phyloP scores from a whole-genome alignment of 1,140 invertebrate species.

The Spodoptera litura region DNA sequence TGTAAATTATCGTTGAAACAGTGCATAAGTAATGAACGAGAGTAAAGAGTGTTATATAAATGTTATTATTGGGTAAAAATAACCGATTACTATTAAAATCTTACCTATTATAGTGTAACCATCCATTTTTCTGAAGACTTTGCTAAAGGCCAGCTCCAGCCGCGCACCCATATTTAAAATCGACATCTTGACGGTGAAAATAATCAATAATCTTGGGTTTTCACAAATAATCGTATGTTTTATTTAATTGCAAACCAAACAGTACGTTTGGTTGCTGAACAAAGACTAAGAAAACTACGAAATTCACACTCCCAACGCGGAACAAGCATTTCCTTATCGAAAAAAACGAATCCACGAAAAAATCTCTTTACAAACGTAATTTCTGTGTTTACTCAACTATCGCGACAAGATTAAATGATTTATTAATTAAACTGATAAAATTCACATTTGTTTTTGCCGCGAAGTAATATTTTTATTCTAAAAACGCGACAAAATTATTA shows the following conservation, averaged over 20 bases:
- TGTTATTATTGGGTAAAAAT: too few relatives aligned
- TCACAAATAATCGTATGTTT: neutral
- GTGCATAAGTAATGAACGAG: too few relatives aligned
- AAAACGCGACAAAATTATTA: neutral
- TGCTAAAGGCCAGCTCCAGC: slow-evolving; percentile 62
- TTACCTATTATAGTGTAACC: slow-evolving; percentile 76
- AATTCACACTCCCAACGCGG: slow-evolving; percentile 11
- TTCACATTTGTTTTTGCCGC: neutral
- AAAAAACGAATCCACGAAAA: slow-evolving; percentile 35
- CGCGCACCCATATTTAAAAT: slow-evolving; percentile 50
- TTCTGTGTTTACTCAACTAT: slow-evolving; percentile 38
- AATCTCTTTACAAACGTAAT: slow-evolving; percentile 23
- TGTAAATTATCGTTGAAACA: too few relatives aligned
- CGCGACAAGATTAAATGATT: slow-evolving; percentile 17
- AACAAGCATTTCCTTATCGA: slow-evolving; percentile 35
- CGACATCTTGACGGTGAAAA: slow-evolving; percentile 54
- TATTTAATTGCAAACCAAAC: slow-evolving; percentile 8
- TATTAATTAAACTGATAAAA: slow-evolving; percentile 16
- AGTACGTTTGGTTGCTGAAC: neutral
- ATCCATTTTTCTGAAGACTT: slow-evolving; percentile 65
- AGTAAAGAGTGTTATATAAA: too few relatives aligned
- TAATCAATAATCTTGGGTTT: neutral
- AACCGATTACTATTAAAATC: neutral
- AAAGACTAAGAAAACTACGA: slow-evolving; percentile 27
- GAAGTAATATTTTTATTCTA: neutral